phyloP scores from a whole-genome alignment of 2,113 vertebrate genomes.

The Isurus oxyrinchus region DNA sequence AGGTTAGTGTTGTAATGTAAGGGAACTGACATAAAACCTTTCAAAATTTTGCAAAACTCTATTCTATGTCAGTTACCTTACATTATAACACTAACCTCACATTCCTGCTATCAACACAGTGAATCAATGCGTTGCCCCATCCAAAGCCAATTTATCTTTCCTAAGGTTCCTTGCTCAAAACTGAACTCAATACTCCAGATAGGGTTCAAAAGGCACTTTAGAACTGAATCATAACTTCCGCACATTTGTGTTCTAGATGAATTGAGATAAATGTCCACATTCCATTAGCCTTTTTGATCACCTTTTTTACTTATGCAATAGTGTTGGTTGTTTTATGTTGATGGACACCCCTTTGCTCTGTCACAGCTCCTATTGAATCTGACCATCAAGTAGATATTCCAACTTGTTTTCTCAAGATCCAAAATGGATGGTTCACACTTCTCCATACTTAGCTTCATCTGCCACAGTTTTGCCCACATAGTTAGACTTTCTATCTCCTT shows the following conservation, averaged over 20 bases:
- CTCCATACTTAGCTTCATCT: not conserved
- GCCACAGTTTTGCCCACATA: not conserved
- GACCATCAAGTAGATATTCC: not conserved
- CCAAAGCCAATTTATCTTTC: not conserved
- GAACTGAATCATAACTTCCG: not conserved
- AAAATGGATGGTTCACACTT: not conserved
- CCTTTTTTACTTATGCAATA: not conserved
- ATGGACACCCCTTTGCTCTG: not conserved
- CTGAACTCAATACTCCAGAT: not conserved
- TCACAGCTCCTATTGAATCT: not conserved
- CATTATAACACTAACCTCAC: not conserved
- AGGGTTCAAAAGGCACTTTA: not conserved
- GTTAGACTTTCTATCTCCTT: not conserved
- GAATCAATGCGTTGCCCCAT: not conserved
- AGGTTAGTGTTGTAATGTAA: too few relatives aligned
- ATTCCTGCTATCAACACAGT: not conserved
- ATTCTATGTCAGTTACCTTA: not conserved
- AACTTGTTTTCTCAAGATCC: not conserved
- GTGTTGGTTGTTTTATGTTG: not conserved
- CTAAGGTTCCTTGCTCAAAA: not conserved
- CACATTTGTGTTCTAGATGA: not conserved
- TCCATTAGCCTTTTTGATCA: not conserved
- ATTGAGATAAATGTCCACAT: not conserved
- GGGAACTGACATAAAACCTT: too few relatives aligned
- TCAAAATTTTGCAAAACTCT: not conserved